These are phyloP conservation scores for Danio aesculapii DNA, from an alignment of 2,797 vertebrate species.

Conservation along the genomic window DNA sequence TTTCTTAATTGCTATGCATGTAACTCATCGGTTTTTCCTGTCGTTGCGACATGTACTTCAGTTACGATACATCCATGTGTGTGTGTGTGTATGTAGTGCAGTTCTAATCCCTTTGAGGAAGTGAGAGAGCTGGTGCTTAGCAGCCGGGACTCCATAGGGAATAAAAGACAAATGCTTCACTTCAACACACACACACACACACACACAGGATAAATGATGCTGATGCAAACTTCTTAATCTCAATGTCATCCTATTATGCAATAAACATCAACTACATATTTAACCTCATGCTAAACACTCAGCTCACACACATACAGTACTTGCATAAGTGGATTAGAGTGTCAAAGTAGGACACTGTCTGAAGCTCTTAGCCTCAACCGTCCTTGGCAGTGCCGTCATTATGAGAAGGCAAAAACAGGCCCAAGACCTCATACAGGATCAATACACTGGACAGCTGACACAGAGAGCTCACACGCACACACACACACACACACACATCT, in stretches of 20 bases:
- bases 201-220: conserved; percentile 20
- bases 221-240: conserved; percentile 10
- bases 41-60: neutral
- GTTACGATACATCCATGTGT: conserved; percentile 14
- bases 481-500: neutral
- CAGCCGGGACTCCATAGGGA: conserved; percentile 74
- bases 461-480: neutral
- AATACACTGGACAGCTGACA: neutral
- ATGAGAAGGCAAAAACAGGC: conserved; percentile 4
- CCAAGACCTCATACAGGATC: conserved; percentile 1
- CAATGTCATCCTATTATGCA: neutral
- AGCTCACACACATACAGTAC: conserved; percentile 27
- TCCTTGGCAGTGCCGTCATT: conserved; percentile 32
- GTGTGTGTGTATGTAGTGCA: conserved; percentile 32
- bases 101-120: conserved; percentile 77
- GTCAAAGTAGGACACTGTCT: conserved; percentile 41
- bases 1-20: conserved; percentile 27
- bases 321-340: conserved; percentile 52
- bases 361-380: conserved; percentile 41
- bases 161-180: conserved; percentile 56
- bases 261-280: neutral
- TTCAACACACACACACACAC: conserved; percentile 31
- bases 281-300: neutral
- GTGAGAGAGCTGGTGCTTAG: conserved; percentile 73
- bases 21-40: conserved; percentile 13